A percentile compares a stretch with the other conserved stretches of the same genome.
Evolutionary conservation across 2,888 invertebrate genomes (phyloP).

Genomic region (Quadriops clusia): DNA sequence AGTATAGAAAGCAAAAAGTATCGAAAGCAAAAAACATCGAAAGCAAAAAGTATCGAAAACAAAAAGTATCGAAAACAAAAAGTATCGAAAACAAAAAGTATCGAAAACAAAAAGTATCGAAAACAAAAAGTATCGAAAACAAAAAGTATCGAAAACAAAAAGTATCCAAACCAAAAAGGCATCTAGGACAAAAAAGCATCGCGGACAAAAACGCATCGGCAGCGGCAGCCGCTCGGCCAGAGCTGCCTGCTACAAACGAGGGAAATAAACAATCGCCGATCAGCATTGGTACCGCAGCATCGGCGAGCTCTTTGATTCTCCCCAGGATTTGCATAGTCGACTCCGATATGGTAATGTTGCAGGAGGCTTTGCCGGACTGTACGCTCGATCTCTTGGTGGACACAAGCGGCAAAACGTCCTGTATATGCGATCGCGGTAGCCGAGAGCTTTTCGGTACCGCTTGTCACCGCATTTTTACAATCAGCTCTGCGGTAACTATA

Average conservation of each 20-base stretch:
- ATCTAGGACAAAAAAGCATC: constrained; percentile 33
- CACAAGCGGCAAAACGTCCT: no score
- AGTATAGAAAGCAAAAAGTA: neutral
- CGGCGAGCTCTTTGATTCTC: constrained; percentile 34
- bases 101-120: neutral
- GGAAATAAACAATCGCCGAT: constrained; percentile 35
- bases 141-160: no score
- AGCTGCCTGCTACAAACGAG: constrained; percentile 35
- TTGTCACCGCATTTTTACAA: constrained; percentile 28
- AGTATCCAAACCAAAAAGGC: constrained; percentile 14
- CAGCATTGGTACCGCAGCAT: constrained; percentile 32
- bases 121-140: neutral
- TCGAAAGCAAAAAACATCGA: constrained; percentile 1
- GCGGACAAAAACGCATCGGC: constrained; percentile 30
- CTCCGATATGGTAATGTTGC: constrained; percentile 36
- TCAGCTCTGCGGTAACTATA: no score
- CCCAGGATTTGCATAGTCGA: constrained; percentile 35
- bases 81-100: neutral
- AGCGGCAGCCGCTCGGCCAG: constrained; percentile 21
- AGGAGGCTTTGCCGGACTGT: constrained; percentile 30
- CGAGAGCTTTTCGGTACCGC: constrained; percentile 34
- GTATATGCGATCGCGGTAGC: constrained; percentile 30
- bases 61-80: neutral
- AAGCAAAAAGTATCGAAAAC: neutral
- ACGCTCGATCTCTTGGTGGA: constrained; percentile 32